Conservation (phyloP, 2,888 invertebrate genomes). For the Eucera pruinosa region DNA sequence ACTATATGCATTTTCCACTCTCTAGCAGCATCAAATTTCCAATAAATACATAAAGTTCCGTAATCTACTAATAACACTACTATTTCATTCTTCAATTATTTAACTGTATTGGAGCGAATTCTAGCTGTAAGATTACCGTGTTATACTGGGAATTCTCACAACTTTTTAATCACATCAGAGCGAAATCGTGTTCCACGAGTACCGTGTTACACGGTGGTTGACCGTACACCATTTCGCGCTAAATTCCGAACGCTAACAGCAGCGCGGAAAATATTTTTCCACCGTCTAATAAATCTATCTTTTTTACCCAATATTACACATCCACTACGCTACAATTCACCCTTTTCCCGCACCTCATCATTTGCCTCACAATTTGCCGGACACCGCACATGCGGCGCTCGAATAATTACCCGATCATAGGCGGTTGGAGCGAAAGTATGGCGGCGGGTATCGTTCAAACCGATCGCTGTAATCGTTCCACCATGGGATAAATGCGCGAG, state of each 20-base stretch:
- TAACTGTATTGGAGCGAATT: no score
- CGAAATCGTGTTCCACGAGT: no score
- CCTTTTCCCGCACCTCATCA: neutral
- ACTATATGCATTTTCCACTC: no score
- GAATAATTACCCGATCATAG: conserved; percentile 44
- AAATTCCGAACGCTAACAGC: neutral
- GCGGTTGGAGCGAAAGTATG: conserved; percentile 39
- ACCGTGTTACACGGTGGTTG: no score
- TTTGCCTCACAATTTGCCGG: conserved; percentile 26
- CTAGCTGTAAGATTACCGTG: no score
- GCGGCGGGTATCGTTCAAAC: conserved; percentile 37
- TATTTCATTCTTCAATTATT: no score
- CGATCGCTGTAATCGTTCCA: conserved; percentile 59
- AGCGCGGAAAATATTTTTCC: neutral
- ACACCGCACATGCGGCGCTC: neutral
- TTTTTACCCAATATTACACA: neutral
- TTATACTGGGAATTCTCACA: no score
- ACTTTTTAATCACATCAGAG: no score
- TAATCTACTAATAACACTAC: no score
- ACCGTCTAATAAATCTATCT: conserved; percentile 5
- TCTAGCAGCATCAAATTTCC: no score
- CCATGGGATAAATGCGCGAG: conserved; percentile 63
- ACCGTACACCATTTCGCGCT: no score
- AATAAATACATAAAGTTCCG: no score
- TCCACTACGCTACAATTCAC: neutral